Conservation (phyloP, 2,888 invertebrate genomes). For the Plemyria rubiginata region DNA sequence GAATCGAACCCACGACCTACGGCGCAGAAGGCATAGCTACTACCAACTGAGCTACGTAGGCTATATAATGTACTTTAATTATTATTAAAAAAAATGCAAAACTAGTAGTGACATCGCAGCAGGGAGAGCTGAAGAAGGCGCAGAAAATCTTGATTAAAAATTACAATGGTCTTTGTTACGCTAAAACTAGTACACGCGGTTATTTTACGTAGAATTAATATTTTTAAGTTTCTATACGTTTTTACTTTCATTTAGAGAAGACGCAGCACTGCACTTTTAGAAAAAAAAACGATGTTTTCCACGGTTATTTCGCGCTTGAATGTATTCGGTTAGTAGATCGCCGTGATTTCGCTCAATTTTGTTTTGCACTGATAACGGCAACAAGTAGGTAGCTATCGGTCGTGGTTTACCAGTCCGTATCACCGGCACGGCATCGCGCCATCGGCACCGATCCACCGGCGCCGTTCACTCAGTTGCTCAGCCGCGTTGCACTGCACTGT, state of each 20-base stretch:
- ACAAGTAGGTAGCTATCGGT: slow-evolving; percentile 39
- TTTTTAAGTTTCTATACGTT: slow-evolving; percentile 6
- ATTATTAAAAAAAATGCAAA: not conserved
- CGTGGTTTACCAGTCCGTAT: slow-evolving; percentile 22
- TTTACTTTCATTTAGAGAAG: slow-evolving; percentile 22
- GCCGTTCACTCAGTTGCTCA: slow-evolving; percentile 49
- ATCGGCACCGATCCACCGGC: not conserved
- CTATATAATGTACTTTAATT: too few relatives aligned
- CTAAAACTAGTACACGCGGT: slow-evolving; percentile 38
- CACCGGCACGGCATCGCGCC: not conserved
- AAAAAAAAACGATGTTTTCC: slow-evolving; percentile 2
- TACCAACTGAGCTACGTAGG: too few relatives aligned
- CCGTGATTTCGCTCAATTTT: slow-evolving; percentile 63
- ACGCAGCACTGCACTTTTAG: slow-evolving; percentile 1
- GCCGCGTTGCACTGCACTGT: slow-evolving; percentile 52
- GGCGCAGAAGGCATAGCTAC: too few relatives aligned
- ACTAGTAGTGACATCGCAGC: slow-evolving; percentile 18
- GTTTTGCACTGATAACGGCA: slow-evolving; percentile 73
- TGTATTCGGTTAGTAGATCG: slow-evolving; percentile 40
- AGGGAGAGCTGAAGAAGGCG: slow-evolving; percentile 19
- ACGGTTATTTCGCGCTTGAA: slow-evolving; percentile 22
- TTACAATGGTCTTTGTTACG: slow-evolving; percentile 61
- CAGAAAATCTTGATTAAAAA: slow-evolving; percentile 53
- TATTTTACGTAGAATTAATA: slow-evolving; percentile 27
- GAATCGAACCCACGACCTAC: too few relatives aligned